phyloP scores from a whole-genome alignment of 2,888 invertebrate species.

The Acronicta leporina region DNA sequence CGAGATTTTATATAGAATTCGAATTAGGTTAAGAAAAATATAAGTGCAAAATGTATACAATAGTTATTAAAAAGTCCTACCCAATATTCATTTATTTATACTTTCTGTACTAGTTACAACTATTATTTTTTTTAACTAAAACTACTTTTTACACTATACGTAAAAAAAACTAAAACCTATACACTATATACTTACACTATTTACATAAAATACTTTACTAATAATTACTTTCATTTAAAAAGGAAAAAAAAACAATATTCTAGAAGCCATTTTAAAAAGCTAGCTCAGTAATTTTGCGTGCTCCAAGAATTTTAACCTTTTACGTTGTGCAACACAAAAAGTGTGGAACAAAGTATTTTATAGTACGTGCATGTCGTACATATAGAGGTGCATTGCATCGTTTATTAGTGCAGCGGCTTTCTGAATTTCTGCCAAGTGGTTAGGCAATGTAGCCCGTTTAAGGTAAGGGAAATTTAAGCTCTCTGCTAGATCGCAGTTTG shows the following conservation, averaged over 20 bases:
- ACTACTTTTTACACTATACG: too few relatives aligned
- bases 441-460: constrained; percentile 36
- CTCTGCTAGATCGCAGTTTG: constrained; percentile 11
- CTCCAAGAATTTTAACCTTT: constrained; percentile 21
- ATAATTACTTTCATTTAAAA: too few relatives aligned
- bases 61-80: constrained; percentile 1
- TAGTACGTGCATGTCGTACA: constrained; percentile 52
- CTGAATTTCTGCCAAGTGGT: constrained; percentile 57
- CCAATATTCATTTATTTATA: too few relatives aligned
- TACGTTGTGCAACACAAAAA: constrained; percentile 25
- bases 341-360: constrained; percentile 45
- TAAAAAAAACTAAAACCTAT: too few relatives aligned
- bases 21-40: background rate
- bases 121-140: too few relatives aligned
- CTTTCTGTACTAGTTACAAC: too few relatives aligned
- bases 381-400: constrained; percentile 44
- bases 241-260: too few relatives aligned
- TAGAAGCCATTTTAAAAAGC: constrained; percentile 13
- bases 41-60: too few relatives aligned
- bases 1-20: too few relatives aligned
- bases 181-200: too few relatives aligned
- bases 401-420: constrained; percentile 51
- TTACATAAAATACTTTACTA: too few relatives aligned
- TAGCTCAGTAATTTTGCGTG: constrained; percentile 17
- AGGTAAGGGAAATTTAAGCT: constrained; percentile 41